phyloP scores from a whole-genome alignment of 2,797 vertebrate genomes.

The Leucoraja ocellata region DNA sequence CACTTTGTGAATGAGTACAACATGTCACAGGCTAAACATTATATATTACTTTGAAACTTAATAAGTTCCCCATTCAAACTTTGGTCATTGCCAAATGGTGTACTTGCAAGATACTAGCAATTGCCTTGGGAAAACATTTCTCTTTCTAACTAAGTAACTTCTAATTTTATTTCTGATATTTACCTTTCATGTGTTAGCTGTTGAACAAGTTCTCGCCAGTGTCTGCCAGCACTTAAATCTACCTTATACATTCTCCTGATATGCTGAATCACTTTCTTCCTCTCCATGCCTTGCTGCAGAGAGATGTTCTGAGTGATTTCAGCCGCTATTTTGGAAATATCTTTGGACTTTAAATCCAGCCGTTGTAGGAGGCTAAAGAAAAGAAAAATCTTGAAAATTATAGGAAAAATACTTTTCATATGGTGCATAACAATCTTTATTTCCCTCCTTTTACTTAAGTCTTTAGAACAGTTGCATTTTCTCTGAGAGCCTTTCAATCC shows the following conservation, averaged over 20 bases:
- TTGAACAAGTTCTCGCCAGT: conserved; percentile 94
- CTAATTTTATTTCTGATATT: conserved; percentile 42
- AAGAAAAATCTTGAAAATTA: not conserved
- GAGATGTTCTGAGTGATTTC: conserved; percentile 97
- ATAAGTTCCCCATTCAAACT: not conserved
- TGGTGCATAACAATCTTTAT: not conserved
- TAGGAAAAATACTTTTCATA: not conserved
- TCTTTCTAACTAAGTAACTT: no score
- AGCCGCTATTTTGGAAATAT: conserved; percentile 93
- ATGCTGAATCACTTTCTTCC: conserved; percentile 95
- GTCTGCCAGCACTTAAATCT: conserved; percentile 85
- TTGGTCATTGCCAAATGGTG: not conserved
- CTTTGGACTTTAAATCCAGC: conserved; percentile 85
- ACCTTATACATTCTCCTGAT: conserved; percentile 90
- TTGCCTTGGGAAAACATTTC: not conserved
- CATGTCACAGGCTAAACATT: not conserved
- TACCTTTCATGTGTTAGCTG: conserved; percentile 92
- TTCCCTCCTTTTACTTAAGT: not conserved
- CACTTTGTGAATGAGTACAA: not conserved
- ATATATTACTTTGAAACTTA: not conserved
- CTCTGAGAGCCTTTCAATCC: not conserved
- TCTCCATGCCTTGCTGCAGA: conserved; percentile 88
- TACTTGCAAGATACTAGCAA: not conserved
- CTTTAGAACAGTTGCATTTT: not conserved
- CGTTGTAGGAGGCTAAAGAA: conserved; percentile 81